phyloP scores from a whole-genome alignment of 1,140 invertebrate species.

The Dreissena polymorpha region DNA sequence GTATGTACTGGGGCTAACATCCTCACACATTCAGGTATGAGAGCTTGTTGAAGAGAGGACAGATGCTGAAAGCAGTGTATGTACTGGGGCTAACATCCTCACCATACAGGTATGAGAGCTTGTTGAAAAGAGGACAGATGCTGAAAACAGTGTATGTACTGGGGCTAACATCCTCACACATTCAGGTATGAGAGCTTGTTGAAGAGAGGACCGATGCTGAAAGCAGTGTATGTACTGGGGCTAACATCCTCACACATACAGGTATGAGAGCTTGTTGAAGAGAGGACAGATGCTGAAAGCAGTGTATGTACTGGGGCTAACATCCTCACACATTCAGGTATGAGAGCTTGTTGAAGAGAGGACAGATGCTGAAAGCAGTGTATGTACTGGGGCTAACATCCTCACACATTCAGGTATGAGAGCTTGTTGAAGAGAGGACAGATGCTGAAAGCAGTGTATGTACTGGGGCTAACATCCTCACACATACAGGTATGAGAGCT shows the following conservation, averaged over 20 bases:
- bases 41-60: constrained; percentile 67
- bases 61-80: constrained; percentile 61
- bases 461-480: too few relatives aligned
- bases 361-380: constrained; percentile 62
- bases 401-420: constrained; percentile 73
- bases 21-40: too few relatives aligned
- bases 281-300: constrained; percentile 65
- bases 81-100: too few relatives aligned
- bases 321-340: too few relatives aligned
- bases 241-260: too few relatives aligned
- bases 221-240: neutral
- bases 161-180: too few relatives aligned
- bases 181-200: constrained; percentile 73
- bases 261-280: constrained; percentile 72
- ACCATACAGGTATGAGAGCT: constrained; percentile 71
- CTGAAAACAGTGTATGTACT: constrained; percentile 49
- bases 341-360: constrained; percentile 70
- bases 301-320: too few relatives aligned
- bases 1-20: too few relatives aligned
- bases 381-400: too few relatives aligned
- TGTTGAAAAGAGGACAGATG: constrained; percentile 69
- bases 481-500: constrained; percentile 71
- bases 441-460: constrained; percentile 57
- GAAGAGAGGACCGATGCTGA: constrained; percentile 68
- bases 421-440: constrained; percentile 69